Base-by-base conservation (phyloP, 2,113 vertebrate species). In the Melanostigma gelatinosum region DNA sequence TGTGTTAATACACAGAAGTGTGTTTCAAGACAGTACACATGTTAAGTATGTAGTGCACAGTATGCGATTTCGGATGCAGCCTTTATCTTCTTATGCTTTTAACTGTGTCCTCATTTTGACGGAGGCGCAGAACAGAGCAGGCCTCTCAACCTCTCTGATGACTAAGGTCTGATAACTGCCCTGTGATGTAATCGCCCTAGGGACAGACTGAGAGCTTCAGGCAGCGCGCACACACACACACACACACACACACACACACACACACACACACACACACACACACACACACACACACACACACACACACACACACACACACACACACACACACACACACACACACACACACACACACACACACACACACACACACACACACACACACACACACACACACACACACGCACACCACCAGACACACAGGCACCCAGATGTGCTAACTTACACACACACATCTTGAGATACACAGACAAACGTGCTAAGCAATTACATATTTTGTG, bases 101-200 rank as follows among this genome's bases (percentile, higher is more conserved):
- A 75, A 81, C 64, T 32, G 29, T 74, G 75, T 84, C 63, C 75
- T 85, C 48, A 68, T 83, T 85, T 50, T 64, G 62, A 69, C 7
- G 24, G 69, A 63, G 48, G 65, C 82, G 61, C 72, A 42, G 68
- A 74, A 64, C 40, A 66, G 81, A 76, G 78, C 48, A 20, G 71
- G 81, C 83, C 76, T 86, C 87, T 88, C 80, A 88, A 77, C 79
- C 82, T 84, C 77, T 89, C 77, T 84, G 88, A 91, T 90, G 90
- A 93, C 85, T 93, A 88, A 87, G 89, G 82, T 85, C 89, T 90
- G 88, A 91, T 91, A 84, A 85, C 86, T 88, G 85, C 78, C 70
- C 66, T 73, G 79, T 89, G 86, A 90, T 80, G 89, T 85, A 91
- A 92, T 87, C 68, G 80, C 83, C 83, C 81, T 55, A 42, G 78